These are phyloP conservation scores for Chironomus riparius DNA, from an alignment of 2,888 invertebrate genomes.

Conservation along the genomic window DNA sequence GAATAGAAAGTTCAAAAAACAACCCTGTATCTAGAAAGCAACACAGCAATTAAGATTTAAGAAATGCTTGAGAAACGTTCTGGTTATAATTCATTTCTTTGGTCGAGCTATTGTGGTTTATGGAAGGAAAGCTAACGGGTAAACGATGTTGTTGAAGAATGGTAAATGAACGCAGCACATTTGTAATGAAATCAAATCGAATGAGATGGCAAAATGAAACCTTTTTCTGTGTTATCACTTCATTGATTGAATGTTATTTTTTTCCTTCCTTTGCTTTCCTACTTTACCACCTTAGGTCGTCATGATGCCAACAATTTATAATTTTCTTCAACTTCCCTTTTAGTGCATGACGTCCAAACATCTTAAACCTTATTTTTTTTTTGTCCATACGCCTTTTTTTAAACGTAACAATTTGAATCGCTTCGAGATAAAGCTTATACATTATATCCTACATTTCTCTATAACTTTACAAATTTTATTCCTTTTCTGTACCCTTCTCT, in stretches of 20 bases:
- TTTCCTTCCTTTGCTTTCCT: neutral
- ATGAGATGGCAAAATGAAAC: slow-evolving; percentile 10
- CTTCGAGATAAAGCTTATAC: too few species aligned
- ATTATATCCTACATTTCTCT: too few species aligned
- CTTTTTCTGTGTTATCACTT: slow-evolving; percentile 14
- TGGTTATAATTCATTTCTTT: neutral
- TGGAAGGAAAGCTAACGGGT: neutral
- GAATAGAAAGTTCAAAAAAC: too few species aligned
- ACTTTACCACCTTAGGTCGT: neutral
- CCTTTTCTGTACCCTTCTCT: too few species aligned
- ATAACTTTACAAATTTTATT: too few species aligned
- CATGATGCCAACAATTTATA: neutral
- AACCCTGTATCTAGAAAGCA: too few species aligned
- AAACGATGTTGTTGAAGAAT: neutral
- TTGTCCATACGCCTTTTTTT: too few species aligned
- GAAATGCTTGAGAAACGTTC: too few species aligned
- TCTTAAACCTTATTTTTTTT: neutral
- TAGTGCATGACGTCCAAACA: neutral
- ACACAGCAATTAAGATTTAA: too few species aligned
- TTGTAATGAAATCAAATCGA: slow-evolving; percentile 22
- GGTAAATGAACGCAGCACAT: neutral
- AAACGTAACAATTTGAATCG: too few species aligned
- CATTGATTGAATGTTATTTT: slow-evolving; percentile 18
- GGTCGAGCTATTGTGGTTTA: neutral
- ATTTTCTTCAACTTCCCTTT: neutral